These are phyloP conservation scores for Synchiropus splendidus DNA, from an alignment of 2,113 vertebrate genomes.

Conservation along the genomic window DNA sequence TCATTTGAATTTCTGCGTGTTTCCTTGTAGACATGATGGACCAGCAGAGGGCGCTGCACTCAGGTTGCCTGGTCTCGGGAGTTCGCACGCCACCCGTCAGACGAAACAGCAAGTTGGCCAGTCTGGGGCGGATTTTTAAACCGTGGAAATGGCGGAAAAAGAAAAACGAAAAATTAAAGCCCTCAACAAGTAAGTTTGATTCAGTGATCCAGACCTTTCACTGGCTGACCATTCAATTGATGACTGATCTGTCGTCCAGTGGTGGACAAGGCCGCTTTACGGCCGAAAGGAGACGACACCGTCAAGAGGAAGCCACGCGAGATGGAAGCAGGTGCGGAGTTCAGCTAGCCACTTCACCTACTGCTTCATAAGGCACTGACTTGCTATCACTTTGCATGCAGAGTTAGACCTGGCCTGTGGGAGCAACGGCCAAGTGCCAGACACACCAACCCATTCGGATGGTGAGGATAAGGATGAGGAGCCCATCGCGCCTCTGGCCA, in stretches of 20 bases:
- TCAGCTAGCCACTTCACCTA: slow-evolving; percentile 4
- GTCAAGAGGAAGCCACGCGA: slow-evolving; percentile 77
- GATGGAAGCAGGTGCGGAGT: slow-evolving; percentile 71
- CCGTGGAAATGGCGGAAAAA: slow-evolving; percentile 99
- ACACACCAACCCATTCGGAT: slow-evolving; percentile 53
- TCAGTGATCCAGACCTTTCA: not conserved
- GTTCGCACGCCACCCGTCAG: slow-evolving; percentile 85
- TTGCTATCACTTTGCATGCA: slow-evolving; percentile 16
- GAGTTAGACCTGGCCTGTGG: slow-evolving; percentile 59
- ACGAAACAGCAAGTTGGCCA: slow-evolving; percentile 90
- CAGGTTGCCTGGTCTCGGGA: slow-evolving; percentile 83
- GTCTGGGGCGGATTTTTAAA: slow-evolving; percentile 92
- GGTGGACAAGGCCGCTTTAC: slow-evolving; percentile 75
- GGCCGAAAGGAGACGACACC: slow-evolving; percentile 77
- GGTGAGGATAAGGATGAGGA: slow-evolving; percentile 57
- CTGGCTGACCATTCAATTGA: not conserved
- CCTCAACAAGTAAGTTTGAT: slow-evolving; percentile 68
- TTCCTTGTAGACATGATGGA: slow-evolving; percentile 77
- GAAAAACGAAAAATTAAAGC: slow-evolving; percentile 90
- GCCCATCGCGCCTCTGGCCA: slow-evolving; percentile 48
- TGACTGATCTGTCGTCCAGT: slow-evolving; percentile 53
- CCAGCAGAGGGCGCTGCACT: slow-evolving; percentile 74
- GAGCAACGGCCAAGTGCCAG: slow-evolving; percentile 43
- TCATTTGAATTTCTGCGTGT: not conserved
- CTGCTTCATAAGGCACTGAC: too few species aligned